Conservation (phyloP, 2,113 vertebrate species). For the Cyrtonyx montezumae region DNA sequence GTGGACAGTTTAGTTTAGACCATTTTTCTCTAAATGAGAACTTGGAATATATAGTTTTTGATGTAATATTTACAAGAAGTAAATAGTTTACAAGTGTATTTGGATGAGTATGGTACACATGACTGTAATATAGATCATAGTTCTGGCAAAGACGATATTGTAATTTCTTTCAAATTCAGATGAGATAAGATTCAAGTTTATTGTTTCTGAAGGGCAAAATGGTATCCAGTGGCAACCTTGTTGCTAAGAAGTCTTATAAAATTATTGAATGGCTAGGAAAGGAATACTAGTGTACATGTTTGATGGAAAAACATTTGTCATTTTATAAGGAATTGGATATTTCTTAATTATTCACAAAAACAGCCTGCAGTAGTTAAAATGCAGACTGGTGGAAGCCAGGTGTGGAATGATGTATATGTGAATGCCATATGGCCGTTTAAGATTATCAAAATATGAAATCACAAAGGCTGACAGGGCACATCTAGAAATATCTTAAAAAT, state of each 20-base stretch:
- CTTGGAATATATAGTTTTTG: not conserved
- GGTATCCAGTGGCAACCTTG: not conserved
- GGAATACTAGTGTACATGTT: accelerated
- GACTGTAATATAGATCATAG: not conserved
- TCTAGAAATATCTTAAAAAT: not conserved
- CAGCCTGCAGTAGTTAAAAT: not conserved
- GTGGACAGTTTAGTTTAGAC: not conserved
- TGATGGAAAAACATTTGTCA: not conserved
- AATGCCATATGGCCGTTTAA: not conserved
- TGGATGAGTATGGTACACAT: not conserved
- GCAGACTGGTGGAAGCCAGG: not conserved
- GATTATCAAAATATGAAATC: not conserved
- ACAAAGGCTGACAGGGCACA: not conserved
- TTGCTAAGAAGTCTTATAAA: not conserved
- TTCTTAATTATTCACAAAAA: not conserved
- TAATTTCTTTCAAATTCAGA: not conserved
- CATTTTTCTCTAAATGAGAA: not conserved
- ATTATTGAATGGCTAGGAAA: not conserved
- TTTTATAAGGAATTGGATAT: not conserved
- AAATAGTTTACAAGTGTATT: not conserved
- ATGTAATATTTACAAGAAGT: not conserved
- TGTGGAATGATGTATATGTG: not conserved
- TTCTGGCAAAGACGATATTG: not conserved
- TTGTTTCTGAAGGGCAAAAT: constrained; percentile 5
- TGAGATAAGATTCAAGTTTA: not conserved